Conservation (phyloP, 2,113 vertebrate species). For the Rhizomys pruinosus region DNA sequence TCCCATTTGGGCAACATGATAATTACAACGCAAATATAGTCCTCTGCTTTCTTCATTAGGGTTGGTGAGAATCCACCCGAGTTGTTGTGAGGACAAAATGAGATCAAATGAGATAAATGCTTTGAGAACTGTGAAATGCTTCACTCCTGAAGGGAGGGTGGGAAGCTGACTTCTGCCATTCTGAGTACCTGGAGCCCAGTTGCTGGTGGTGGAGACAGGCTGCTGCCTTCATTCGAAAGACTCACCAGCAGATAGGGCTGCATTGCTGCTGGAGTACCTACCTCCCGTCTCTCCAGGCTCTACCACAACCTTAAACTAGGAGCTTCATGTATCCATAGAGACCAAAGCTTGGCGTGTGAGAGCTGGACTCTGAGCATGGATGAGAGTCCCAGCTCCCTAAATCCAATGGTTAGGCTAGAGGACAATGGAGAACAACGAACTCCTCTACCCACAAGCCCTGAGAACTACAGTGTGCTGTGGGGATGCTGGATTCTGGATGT, state of each 20-base stretch:
- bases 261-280: accelerated
- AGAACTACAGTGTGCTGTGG: accelerated
- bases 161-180: neutral
- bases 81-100: conserved; percentile 71
- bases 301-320: accelerated
- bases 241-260: accelerated
- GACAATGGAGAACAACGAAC: neutral
- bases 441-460: accelerated
- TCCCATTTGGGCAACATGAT: conserved; percentile 49
- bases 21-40: conserved; percentile 71
- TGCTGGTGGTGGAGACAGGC: accelerated
- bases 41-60: conserved; percentile 76
- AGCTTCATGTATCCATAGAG: neutral
- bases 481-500: neutral
- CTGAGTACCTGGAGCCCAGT: accelerated
- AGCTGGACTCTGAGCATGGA: neutral
- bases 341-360: neutral
- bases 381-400: neutral
- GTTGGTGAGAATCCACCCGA: conserved; percentile 61
- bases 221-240: accelerated
- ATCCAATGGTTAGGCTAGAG: accelerated
- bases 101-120: conserved; percentile 69
- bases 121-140: conserved; percentile 72
- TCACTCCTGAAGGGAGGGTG: neutral
- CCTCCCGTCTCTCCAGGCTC: too few relatives aligned